Conservation (phyloP, 2,113 vertebrate species). For the Kryptolebias marmoratus region DNA sequence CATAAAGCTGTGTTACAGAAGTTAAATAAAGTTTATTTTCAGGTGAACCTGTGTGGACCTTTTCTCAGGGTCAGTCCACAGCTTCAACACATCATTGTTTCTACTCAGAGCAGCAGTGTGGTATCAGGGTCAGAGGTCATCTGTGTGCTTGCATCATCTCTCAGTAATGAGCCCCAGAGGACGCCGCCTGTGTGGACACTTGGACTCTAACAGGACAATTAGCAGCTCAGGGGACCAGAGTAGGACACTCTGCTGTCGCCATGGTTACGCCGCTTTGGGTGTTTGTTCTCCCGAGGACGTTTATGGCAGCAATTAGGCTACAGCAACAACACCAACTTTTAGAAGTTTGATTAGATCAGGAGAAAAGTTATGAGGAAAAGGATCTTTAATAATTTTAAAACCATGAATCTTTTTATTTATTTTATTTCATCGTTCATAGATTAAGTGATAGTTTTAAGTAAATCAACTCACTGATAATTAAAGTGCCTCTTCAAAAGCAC, state of each 20-base stretch:
- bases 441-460: too few relatives aligned
- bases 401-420: too few relatives aligned
- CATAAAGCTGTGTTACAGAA: too few relatives aligned
- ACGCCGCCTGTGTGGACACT: not conserved
- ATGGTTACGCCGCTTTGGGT: not conserved
- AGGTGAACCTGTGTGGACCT: not conserved
- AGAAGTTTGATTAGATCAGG: not conserved
- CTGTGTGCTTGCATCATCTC: conserved; percentile 7
- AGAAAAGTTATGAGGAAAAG: not conserved
- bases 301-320: not conserved
- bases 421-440: too few relatives aligned
- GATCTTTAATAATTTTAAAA: too few relatives aligned
- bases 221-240: not conserved
- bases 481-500: too few relatives aligned
- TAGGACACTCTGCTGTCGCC: not conserved
- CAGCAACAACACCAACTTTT: not conserved
- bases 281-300: not conserved
- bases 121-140: not conserved
- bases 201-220: conserved; percentile 4
- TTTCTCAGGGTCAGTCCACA: too few relatives aligned
- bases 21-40: not conserved
- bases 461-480: too few relatives aligned
- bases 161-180: not conserved
- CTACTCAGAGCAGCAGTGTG: not conserved
- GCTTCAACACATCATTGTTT: not conserved